These are phyloP conservation scores for Eriocheir sinensis DNA, from an alignment of 1,140 invertebrate species.

Conservation along the genomic window DNA sequence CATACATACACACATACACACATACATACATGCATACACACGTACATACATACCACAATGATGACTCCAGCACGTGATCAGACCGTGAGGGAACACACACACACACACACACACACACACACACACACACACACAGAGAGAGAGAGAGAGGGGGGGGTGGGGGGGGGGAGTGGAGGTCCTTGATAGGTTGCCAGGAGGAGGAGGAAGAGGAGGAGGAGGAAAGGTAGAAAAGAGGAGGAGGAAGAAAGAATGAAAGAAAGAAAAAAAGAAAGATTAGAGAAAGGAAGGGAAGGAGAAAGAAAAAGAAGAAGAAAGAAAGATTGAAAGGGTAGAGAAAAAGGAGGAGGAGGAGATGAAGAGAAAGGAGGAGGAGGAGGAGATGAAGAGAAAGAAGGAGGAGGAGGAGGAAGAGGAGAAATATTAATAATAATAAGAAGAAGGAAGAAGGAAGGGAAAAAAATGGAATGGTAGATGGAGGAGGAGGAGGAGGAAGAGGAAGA, in stretches of 20 bases:
- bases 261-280: background rate
- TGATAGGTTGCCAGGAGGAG: too few species aligned
- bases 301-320: background rate
- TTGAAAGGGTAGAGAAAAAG: background rate
- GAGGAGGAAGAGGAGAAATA: background rate
- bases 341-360: background rate
- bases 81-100: too few species aligned
- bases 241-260: background rate
- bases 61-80: too few species aligned
- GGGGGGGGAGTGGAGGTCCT: background rate
- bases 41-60: background rate
- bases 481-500: background rate
- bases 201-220: background rate
- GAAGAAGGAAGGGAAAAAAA: background rate
- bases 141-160: background rate
- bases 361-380: background rate
- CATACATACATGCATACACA: slow-evolving; percentile 32
- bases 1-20: slow-evolving; percentile 47
- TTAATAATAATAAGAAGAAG: background rate
- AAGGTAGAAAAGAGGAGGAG: background rate
- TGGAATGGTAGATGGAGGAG: background rate
- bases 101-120: background rate
- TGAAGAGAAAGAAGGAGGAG: background rate
- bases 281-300: background rate
- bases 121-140: background rate